Conservation (phyloP, 2,113 vertebrate species). For the Morone saxatilis region DNA sequence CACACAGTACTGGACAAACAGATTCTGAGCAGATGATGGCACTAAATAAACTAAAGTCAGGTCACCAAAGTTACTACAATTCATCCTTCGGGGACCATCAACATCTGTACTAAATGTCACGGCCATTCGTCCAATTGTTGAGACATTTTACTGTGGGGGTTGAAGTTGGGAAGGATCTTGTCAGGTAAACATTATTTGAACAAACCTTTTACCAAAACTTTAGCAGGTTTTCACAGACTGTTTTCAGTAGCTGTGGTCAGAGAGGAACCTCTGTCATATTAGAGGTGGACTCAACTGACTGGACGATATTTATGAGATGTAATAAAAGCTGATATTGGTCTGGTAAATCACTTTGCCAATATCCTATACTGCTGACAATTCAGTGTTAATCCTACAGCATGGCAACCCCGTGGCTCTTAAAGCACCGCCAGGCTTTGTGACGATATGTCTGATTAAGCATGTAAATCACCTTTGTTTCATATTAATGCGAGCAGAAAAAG, state of each 20-base stretch:
- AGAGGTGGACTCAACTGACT: conserved; percentile 2
- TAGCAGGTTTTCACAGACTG: not conserved
- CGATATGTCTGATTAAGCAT: conserved; percentile 14
- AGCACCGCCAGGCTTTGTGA: not conserved
- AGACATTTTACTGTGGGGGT: not conserved
- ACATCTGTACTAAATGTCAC: not conserved
- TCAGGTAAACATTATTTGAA: too few species aligned
- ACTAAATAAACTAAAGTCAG: too few species aligned
- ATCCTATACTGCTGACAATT: not conserved
- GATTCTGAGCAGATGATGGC: too few species aligned
- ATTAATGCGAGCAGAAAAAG: conserved; percentile 6
- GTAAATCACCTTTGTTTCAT: conserved; percentile 21
- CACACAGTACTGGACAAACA: too few species aligned
- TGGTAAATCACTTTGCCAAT: conserved; percentile 23
- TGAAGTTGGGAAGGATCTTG: not conserved
- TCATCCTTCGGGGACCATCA: not conserved
- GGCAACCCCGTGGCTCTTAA: not conserved
- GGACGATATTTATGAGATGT: conserved; percentile 16
- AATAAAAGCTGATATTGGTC: conserved; percentile 28
- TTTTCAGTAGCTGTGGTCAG: not conserved
- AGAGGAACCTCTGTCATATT: conserved; percentile 19
- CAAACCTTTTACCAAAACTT: not conserved
- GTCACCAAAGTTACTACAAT: not conserved
- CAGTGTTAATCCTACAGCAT: not conserved
- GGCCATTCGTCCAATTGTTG: not conserved